Evolutionary conservation across 2,888 invertebrate species (phyloP), one percentile per base, ranked within the genome.

Genomic region (Tenthredo amoena): DNA sequence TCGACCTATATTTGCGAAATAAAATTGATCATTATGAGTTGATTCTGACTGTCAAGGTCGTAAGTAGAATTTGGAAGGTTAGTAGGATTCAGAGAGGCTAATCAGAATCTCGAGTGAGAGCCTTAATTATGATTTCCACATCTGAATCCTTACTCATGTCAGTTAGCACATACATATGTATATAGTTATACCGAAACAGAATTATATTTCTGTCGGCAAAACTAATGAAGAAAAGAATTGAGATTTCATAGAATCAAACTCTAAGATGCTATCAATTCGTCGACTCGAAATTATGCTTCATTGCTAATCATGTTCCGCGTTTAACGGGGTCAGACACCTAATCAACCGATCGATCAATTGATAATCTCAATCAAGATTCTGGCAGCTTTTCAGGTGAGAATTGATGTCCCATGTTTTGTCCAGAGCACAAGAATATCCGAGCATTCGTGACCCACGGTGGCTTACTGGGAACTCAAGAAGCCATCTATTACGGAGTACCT

Each of bases 401-500:
- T n/a, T 1, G 1, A 7, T 55, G n/a, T 55, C 1, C 55, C n/a
- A 2, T n/a, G 55, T 55, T 58, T 18, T 5, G n/a, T 79, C n/a
- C 84, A 90, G 90, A 85, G 0, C 93, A 94, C 85, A 91, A 91
- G 7, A 93, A 94, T 68, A 91, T 93, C 0, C 90, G 90, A 68
- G 92, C 92, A 9, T 94, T 90, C 31, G 87, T 91, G 40, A 89
- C 90, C 0, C 91, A 91, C 43, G 90, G 91, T 0, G 91, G 91
- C 0, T 83, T 91, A 0, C 87, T 89, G 88, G 89, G 91, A 12
- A 86, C 87, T 15, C 87, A 88, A 68, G 91, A 91, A 87, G 89
- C 91, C n/a, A 40, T 90, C 47, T 72, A 89, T 12, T 85, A 74
- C 21, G 91, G 87, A 0, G 87, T 91, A 21, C 91, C 91, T 0